Evolutionary conservation across 53 echinoderm and acorn worm species (phyloP).

Genomic region (Echinometra lucunter): DNA sequence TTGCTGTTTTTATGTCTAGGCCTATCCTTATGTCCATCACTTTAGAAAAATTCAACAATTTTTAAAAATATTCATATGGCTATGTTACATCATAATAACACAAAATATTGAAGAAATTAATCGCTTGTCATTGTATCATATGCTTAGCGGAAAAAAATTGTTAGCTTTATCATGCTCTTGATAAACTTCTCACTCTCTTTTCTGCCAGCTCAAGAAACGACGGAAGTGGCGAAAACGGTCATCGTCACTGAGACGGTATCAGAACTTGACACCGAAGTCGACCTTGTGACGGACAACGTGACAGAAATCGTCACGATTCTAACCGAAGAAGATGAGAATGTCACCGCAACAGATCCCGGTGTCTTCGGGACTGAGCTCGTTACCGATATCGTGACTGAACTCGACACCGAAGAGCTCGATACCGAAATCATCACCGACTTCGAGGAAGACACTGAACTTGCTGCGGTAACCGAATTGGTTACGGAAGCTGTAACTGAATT

Average conservation of each 20-base stretch:
- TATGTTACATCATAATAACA: too few relatives aligned
- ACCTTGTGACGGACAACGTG: not conserved
- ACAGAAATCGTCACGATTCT: not conserved
- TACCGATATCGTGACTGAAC: not conserved
- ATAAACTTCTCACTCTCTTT: not conserved
- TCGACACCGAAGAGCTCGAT: not conserved
- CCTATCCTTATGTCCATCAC: too few relatives aligned
- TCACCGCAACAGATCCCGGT: not conserved
- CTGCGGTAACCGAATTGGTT: slow-evolving; percentile 4
- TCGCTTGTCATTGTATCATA: too few relatives aligned
- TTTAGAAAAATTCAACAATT: too few relatives aligned
- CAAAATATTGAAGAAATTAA: too few relatives aligned
- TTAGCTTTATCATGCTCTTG: too few relatives aligned
- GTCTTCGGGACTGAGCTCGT: not conserved
- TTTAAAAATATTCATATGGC: too few relatives aligned
- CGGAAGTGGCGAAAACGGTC: not conserved
- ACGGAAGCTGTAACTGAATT: not conserved
- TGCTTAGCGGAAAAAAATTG: too few relatives aligned
- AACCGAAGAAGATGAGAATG: slow-evolving; percentile 6
- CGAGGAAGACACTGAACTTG: not conserved
- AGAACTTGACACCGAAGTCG: not conserved
- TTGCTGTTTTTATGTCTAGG: too few relatives aligned
- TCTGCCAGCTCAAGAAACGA: slow-evolving; percentile 1
- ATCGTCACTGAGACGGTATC: not conserved
- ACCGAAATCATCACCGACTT: not conserved